Percentiles rank a stretch among this genome's conserved stretches.
phyloP scores from a whole-genome alignment of 2,888 invertebrate genomes.

The Ochropacha duplaris region DNA sequence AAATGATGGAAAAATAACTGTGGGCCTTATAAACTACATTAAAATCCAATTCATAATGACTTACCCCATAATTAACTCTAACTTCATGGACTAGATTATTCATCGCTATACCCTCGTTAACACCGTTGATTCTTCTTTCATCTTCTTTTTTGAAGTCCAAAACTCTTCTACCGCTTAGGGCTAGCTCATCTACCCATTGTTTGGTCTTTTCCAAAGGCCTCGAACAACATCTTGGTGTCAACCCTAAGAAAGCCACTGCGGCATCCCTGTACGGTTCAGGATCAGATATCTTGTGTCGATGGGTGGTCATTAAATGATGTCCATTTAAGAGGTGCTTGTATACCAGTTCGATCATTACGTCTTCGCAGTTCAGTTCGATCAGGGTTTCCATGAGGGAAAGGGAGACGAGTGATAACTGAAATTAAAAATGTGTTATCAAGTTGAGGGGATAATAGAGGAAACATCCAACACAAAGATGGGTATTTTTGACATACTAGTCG shows the following conservation, averaged over 20 bases:
- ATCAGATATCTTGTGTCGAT: constrained; percentile 56
- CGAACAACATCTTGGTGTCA: constrained; percentile 85
- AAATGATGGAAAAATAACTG: too few relatives aligned
- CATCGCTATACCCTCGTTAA: constrained; percentile 69
- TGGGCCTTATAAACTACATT: too few relatives aligned
- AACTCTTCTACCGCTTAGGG: constrained; percentile 56
- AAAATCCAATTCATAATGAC: constrained; percentile 20
- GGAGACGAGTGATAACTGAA: constrained; percentile 92
- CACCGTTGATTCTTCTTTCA: constrained; percentile 59
- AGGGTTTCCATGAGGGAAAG: constrained; percentile 95
- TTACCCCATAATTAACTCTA: constrained; percentile 73
- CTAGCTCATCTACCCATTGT: constrained; percentile 68
- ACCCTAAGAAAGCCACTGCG: constrained; percentile 60
- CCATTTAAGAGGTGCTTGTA: constrained; percentile 88
- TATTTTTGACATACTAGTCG: too few relatives aligned
- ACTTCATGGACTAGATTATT: constrained; percentile 68
- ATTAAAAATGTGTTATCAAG: constrained; percentile 14
- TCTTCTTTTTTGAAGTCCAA: constrained; percentile 58
- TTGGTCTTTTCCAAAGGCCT: constrained; percentile 62
- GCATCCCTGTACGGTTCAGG: constrained; percentile 69
- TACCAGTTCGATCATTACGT: constrained; percentile 95
- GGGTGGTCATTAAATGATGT: constrained; percentile 58
- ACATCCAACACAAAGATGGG: too few relatives aligned
- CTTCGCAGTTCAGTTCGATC: constrained; percentile 96
- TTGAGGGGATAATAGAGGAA: background rate